Conservation (phyloP, 2,797 vertebrate species). For the Sarcophilus harrisii region DNA sequence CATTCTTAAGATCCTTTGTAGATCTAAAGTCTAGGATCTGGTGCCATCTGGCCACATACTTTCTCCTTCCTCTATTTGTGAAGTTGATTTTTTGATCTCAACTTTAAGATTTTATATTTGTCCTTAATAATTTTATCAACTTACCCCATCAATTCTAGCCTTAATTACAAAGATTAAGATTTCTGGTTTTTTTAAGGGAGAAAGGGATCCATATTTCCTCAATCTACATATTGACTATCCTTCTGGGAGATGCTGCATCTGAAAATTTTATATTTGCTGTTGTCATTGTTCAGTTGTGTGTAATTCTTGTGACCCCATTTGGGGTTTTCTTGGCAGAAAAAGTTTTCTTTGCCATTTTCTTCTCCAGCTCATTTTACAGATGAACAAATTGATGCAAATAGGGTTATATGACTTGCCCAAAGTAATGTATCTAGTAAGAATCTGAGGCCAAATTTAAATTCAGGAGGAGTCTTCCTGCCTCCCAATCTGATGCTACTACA, state of each 20-base stretch:
- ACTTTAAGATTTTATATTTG: neutral
- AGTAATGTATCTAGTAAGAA: no score
- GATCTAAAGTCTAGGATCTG: neutral
- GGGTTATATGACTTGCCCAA: no score
- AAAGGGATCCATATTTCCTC: neutral
- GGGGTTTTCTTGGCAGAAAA: no score
- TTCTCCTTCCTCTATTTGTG: neutral
- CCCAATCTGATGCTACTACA: no score
- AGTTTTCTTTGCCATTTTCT: no score
- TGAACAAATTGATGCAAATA: no score
- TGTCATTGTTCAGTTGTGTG: no score
- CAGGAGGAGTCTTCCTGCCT: no score
- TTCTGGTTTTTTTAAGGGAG: no score
- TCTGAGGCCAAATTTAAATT: no score
- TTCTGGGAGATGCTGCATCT: neutral
- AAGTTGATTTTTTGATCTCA: neutral
- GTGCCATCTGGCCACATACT: neutral
- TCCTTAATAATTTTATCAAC: neutral
- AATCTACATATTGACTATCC: neutral
- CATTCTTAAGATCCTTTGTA: neutral
- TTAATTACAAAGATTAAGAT: neutral
- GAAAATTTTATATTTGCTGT: neutral
- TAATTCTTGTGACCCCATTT: no score
- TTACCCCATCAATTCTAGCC: neutral
- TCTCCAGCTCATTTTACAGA: no score